These are phyloP conservation scores for Pituophis catenifer DNA, from an alignment of 2,113 vertebrate genomes.

Conservation along the genomic window DNA sequence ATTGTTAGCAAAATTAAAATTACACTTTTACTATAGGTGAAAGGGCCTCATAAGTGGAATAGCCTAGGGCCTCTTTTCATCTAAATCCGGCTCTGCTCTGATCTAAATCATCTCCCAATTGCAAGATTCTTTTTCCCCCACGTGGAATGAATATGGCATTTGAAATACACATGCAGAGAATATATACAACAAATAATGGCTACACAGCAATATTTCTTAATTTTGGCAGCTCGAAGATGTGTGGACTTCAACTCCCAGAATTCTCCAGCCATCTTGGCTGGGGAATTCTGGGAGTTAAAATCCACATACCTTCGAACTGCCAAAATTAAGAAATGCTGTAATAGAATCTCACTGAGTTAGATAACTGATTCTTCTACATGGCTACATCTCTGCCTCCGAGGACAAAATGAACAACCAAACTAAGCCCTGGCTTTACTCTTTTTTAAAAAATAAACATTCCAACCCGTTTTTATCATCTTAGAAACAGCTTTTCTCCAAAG, in stretches of 20 bases:
- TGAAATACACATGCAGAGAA: not conserved
- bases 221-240: not conserved
- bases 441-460: not conserved
- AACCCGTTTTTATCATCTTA: not conserved
- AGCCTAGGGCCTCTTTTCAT: too few species aligned
- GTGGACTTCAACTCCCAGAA: not conserved
- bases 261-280: not conserved
- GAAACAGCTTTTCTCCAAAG: not conserved
- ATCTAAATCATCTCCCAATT: not conserved
- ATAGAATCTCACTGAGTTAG: not conserved
- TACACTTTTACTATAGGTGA: too few species aligned
- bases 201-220: not conserved
- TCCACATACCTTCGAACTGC: too few species aligned
- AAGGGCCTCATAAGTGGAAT: too few species aligned
- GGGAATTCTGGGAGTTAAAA: too few species aligned
- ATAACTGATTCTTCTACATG: not conserved
- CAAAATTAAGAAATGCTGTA: too few species aligned
- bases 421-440: not conserved
- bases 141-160: not conserved
- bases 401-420: not conserved
- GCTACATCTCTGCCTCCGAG: not conserved
- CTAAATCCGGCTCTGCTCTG: too few species aligned
- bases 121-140: not conserved
- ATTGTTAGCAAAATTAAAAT: too few species aligned
- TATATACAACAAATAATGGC: not conserved